A percentile compares a stretch with the other conserved stretches of the same genome.
Evolutionary conservation across 2,888 invertebrate genomes (phyloP).

Genomic region (Muscina levida): DNA sequence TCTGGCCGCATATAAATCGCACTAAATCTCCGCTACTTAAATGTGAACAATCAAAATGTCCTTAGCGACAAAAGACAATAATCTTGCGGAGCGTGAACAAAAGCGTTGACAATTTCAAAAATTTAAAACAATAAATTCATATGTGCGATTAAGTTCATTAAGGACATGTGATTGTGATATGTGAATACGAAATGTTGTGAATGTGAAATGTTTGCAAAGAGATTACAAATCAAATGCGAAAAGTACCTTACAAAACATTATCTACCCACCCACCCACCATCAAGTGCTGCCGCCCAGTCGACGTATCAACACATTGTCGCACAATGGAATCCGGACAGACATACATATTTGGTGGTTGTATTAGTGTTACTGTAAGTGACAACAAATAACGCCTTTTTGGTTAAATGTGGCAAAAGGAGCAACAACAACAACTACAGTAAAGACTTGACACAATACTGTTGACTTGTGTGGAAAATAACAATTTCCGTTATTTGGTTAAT

Average conservation of each 20-base stretch:
- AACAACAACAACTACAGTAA: slow-evolving; percentile 46
- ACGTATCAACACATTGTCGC: neutral
- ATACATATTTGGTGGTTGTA: neutral
- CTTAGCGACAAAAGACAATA: slow-evolving; percentile 1
- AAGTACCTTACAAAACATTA: neutral
- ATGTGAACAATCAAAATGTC: slow-evolving; percentile 20
- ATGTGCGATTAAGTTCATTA: slow-evolving; percentile 79
- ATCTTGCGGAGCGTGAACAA: neutral
- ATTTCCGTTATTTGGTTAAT: slow-evolving; percentile 56
- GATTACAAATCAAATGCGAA: slow-evolving; percentile 2
- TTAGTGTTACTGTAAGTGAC: slow-evolving; percentile 57
- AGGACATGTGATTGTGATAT: slow-evolving; percentile 65
- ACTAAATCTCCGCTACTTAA: slow-evolving; percentile 1
- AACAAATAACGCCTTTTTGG: slow-evolving; percentile 62
- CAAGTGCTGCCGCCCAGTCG: no score
- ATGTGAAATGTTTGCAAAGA: neutral
- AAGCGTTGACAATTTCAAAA: slow-evolving; percentile 58
- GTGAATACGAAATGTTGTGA: slow-evolving; percentile 69
- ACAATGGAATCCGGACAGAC: neutral
- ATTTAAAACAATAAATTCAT: slow-evolving; percentile 76
- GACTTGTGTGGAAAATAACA: slow-evolving; percentile 60
- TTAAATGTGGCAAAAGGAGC: slow-evolving; percentile 20
- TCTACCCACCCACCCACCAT: neutral
- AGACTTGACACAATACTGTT: slow-evolving; percentile 51
- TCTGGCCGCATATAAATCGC: neutral